phyloP scores from a whole-genome alignment of 2,888 invertebrate genomes.

The Ophion obscuratus region DNA sequence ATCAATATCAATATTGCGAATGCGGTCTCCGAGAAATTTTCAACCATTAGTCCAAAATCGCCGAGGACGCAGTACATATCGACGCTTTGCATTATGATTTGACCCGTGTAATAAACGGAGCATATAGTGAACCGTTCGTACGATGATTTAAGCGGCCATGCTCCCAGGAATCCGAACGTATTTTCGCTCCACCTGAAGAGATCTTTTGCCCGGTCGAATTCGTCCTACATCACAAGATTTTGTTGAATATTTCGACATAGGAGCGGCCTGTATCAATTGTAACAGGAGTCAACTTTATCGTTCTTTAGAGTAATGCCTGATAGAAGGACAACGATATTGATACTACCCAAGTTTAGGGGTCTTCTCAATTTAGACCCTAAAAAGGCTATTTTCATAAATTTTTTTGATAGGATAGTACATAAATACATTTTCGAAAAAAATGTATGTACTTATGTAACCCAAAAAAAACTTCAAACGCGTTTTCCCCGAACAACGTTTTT shows the following conservation, averaged over 20 bases:
- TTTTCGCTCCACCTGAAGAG: conserved; percentile 32
- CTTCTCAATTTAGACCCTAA: no score
- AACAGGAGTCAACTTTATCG: neutral
- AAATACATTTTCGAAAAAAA: no score
- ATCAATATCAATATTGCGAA: conserved; percentile 2
- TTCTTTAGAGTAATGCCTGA: neutral
- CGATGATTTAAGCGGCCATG: conserved; percentile 39
- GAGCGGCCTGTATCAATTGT: neutral
- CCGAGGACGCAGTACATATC: conserved; percentile 44
- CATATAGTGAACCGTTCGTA: conserved; percentile 15
- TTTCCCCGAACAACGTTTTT: no score
- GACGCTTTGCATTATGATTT: conserved; percentile 18
- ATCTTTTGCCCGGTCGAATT: conserved; percentile 29
- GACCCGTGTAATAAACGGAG: conserved; percentile 19
- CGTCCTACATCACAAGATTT: conserved; percentile 17
- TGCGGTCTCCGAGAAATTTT: conserved; percentile 36
- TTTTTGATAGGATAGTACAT: no score
- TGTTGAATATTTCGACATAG: neutral
- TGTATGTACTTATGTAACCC: no score
- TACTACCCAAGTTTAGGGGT: neutral
- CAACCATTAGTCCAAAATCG: conserved; percentile 29
- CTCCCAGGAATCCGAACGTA: conserved; percentile 26
- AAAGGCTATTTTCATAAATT: no score
- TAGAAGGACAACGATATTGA: neutral
- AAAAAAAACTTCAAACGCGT: no score